Conservation (phyloP, 2,113 vertebrate genomes). For the Hemichromis elongatus region DNA sequence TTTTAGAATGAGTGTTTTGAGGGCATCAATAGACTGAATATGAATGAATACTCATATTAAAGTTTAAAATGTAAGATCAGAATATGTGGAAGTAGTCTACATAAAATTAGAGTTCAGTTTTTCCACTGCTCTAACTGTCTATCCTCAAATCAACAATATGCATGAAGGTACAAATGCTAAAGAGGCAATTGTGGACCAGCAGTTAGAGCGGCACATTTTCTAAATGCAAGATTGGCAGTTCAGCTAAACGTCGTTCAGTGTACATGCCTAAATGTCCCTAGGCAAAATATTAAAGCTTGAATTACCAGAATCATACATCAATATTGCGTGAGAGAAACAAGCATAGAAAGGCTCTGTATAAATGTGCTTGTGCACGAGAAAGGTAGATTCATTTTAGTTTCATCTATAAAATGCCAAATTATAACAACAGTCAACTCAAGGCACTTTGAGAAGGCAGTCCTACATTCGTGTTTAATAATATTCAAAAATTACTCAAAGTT, state of each 20-base stretch:
- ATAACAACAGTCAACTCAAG: too few species aligned
- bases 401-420: too few species aligned
- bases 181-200: not conserved
- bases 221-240: not conserved
- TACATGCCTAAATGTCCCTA: not conserved
- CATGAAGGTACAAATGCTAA: not conserved
- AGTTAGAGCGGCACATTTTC: not conserved
- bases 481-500: too few species aligned
- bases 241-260: not conserved
- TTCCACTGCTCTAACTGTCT: not conserved
- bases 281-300: not conserved
- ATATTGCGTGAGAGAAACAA: not conserved
- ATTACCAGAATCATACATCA: not conserved
- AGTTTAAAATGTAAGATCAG: not conserved
- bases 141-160: not conserved
- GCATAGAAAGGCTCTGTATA: not conserved
- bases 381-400: too few species aligned
- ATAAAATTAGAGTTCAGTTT: not conserved
- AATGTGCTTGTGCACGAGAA: not conserved
- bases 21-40: not conserved
- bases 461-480: too few species aligned
- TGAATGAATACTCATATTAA: not conserved
- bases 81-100: not conserved
- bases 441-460: too few species aligned
- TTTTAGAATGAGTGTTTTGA: not conserved